Evolutionary conservation across 2,113 vertebrate species (phyloP).

Genomic region (Passer domesticus): DNA sequence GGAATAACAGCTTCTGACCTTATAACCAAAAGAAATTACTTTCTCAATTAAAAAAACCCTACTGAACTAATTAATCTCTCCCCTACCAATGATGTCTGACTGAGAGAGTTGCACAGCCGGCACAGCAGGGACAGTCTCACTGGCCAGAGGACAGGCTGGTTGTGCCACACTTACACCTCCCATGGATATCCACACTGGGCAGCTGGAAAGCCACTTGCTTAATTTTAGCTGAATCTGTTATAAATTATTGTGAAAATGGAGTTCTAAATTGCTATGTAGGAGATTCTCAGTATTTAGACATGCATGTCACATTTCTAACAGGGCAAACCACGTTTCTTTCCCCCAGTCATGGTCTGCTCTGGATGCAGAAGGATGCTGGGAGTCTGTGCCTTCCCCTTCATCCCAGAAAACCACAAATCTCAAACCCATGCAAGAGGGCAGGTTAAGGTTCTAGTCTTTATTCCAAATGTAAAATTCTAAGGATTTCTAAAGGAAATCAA

Average conservation of each 20-base stretch:
- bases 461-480: background rate
- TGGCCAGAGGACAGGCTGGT: background rate
- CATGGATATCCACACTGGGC: background rate
- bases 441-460: background rate
- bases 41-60: background rate
- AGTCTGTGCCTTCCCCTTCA: background rate
- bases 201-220: background rate
- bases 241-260: background rate
- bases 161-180: background rate
- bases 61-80: background rate
- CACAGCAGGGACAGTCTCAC: background rate
- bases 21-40: background rate
- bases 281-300: background rate
- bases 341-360: background rate
- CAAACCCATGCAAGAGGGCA: background rate
- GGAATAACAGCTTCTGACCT: background rate
- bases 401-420: background rate
- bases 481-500: slow-evolving; percentile 50
- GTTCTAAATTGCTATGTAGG: background rate
- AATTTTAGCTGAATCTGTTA: background rate
- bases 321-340: background rate
- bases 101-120: background rate
- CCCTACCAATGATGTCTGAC: background rate
- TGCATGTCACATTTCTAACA: background rate
- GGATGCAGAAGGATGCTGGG: background rate